A percentile compares a stretch with the other conserved stretches of the same genome.
Evolutionary conservation across 2,113 vertebrate genomes (phyloP).

Genomic region (Echinops telfairi): DNA sequence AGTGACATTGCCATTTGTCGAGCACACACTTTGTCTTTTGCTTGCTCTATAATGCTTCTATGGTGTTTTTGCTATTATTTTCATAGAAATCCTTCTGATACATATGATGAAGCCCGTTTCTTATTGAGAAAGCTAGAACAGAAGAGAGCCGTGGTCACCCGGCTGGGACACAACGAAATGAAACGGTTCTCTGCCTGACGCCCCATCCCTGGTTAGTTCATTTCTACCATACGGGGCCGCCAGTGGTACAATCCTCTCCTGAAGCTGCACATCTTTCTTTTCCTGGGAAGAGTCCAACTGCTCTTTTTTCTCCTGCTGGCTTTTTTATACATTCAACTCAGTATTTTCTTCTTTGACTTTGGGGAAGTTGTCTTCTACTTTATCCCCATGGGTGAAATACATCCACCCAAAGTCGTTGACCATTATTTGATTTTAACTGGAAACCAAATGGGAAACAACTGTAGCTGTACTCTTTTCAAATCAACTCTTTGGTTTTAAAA

Average conservation of each 20-base stretch:
- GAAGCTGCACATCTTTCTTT: neutral
- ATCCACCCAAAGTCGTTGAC: neutral
- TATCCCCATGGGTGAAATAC: neutral
- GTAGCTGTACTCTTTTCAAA: constrained; percentile 23
- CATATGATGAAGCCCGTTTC: neutral
- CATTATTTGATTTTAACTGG: constrained; percentile 56
- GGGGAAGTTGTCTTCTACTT: neutral
- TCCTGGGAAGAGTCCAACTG: neutral
- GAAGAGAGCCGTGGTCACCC: neutral
- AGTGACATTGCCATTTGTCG: neutral
- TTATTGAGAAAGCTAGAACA: neutral
- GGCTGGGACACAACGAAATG: neutral
- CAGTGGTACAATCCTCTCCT: neutral
- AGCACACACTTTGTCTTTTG: neutral
- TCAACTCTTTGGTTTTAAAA: constrained; percentile 42
- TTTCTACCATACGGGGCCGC: neutral
- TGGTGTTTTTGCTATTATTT: neutral
- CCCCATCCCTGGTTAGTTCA: neutral
- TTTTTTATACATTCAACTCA: neutral
- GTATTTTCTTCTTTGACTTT: neutral
- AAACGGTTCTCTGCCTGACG: neutral
- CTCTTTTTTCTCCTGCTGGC: neutral
- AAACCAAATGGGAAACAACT: constrained; percentile 14
- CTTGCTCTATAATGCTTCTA: neutral
- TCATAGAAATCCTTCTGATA: neutral